Evolutionary conservation across 2,888 invertebrate genomes (phyloP).

Genomic region (Leptopilina myrica): DNA sequence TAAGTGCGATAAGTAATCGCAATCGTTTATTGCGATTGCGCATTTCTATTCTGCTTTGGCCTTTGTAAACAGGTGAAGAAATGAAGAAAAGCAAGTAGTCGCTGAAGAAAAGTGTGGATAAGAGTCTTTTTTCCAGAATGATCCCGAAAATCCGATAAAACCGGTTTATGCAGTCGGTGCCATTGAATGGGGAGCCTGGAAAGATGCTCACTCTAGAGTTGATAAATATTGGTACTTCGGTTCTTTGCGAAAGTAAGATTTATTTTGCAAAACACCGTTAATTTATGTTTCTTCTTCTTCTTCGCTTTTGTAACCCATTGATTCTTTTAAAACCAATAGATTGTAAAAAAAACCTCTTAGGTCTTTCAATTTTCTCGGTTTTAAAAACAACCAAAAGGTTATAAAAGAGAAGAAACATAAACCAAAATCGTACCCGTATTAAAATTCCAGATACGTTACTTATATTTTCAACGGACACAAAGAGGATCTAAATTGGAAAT

Average conservation of each 20-base stretch:
- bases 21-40: too few relatives aligned
- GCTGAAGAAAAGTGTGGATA: too few relatives aligned
- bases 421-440: neutral
- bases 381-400: too few relatives aligned
- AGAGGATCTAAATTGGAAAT: slow-evolving; percentile 82
- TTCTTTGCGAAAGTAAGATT: slow-evolving; percentile 79
- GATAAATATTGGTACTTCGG: slow-evolving; percentile 95
- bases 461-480: slow-evolving; percentile 87
- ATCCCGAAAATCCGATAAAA: slow-evolving; percentile 76
- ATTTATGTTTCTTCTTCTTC: neutral
- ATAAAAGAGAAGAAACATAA: too few relatives aligned
- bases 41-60: too few relatives aligned
- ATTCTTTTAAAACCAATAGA: too few relatives aligned
- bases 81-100: too few relatives aligned
- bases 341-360: too few relatives aligned
- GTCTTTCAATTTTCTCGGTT: too few relatives aligned
- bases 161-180: slow-evolving; percentile 89
- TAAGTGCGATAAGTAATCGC: too few relatives aligned
- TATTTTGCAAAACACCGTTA: neutral
- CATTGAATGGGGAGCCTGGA: slow-evolving; percentile 91
- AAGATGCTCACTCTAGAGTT: slow-evolving; percentile 85
- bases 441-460: slow-evolving; percentile 81
- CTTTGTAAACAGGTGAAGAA: too few relatives aligned
- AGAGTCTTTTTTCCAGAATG: slow-evolving; percentile 58
- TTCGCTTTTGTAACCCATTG: too few relatives aligned